Evolutionary conservation across 2,113 vertebrate species (phyloP).

Genomic region (Eidolon helvum): DNA sequence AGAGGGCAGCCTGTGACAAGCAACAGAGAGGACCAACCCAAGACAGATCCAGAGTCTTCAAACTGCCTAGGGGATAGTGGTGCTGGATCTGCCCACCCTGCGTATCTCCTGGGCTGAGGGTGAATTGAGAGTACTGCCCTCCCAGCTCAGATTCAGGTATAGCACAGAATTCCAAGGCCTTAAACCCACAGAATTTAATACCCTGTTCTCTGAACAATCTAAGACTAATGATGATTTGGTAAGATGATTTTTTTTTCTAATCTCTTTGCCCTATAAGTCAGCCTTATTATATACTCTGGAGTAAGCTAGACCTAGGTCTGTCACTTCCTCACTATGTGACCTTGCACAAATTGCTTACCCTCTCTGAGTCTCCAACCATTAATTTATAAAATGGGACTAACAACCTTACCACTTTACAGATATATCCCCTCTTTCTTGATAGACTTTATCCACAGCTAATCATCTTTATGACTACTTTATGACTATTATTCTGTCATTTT

Average conservation of each 20-base stretch:
- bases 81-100: neutral
- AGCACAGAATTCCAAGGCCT: neutral
- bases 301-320: neutral
- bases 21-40: neutral
- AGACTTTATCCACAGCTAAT: neutral
- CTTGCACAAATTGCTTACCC: neutral
- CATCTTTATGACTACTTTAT: neutral
- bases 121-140: neutral
- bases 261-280: neutral
- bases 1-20: neutral
- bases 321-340: neutral
- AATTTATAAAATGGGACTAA: slow-evolving; percentile 39
- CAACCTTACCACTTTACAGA: neutral
- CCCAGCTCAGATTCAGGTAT: neutral
- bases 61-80: neutral
- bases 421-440: slow-evolving; percentile 15
- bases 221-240: neutral
- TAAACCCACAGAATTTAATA: neutral
- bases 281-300: neutral
- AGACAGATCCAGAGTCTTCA: neutral
- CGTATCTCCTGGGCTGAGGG: neutral
- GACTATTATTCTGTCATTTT: slow-evolving; percentile 13
- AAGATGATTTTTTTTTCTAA: neutral
- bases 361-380: neutral
- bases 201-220: neutral